phyloP scores from a whole-genome alignment of 2,888 invertebrate genomes.

The Entomobrya proxima region DNA sequence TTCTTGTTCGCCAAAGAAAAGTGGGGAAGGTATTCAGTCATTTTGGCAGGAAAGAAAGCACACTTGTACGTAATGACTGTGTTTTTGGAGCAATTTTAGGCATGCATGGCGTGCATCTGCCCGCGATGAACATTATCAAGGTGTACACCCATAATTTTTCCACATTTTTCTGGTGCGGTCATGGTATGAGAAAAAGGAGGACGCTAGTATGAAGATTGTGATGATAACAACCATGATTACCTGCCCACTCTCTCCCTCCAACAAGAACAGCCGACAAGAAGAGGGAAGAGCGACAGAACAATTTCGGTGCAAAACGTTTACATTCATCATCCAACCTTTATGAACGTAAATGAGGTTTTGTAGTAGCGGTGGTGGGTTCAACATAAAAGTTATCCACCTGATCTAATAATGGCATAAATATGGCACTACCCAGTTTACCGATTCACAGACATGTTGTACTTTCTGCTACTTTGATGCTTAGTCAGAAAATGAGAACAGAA shows the following conservation, averaged over 20 bases:
- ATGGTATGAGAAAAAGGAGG: constrained; percentile 4
- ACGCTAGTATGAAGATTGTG: neutral
- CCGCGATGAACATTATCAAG: neutral
- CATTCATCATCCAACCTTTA: neutral
- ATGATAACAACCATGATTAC: constrained; percentile 25
- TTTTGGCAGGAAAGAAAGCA: constrained; percentile 11
- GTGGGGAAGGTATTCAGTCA: neutral
- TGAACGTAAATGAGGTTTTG: constrained; percentile 15
- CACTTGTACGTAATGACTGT: constrained; percentile 10
- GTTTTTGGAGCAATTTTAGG: neutral
- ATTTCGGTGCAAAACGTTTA: constrained; percentile 2
- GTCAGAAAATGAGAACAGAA: neutral
- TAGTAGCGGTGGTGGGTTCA: neutral
- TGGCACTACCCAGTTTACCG: neutral
- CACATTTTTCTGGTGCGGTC: neutral
- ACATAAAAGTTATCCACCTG: neutral
- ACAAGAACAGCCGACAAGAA: neutral
- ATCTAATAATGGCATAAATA: neutral
- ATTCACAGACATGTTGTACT: neutral
- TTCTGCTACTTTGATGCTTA: neutral
- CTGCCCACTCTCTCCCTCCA: neutral
- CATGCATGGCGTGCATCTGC: neutral
- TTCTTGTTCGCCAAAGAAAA: neutral
- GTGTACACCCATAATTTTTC: neutral
- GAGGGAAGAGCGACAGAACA: neutral